Conservation (phyloP, 2,797 vertebrate species). For the Argentina silus region DNA sequence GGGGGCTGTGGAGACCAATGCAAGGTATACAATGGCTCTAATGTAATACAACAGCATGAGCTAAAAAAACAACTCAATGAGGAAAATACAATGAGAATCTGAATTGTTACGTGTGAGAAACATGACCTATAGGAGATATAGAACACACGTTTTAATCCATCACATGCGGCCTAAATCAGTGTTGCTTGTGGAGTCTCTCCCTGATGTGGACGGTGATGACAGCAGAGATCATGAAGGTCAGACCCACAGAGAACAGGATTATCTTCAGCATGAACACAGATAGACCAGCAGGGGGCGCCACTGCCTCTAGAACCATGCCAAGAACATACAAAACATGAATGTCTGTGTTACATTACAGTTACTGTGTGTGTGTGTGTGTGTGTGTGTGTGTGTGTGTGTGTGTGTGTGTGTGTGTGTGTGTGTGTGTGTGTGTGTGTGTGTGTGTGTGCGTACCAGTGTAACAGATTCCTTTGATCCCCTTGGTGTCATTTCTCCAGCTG, state of each 20-base stretch:
- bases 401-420: background rate
- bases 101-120: too few species aligned
- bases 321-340: too few species aligned
- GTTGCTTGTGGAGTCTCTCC: background rate
- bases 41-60: too few species aligned
- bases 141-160: background rate
- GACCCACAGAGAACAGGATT: slow-evolving; percentile 3
- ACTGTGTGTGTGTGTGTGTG: slow-evolving; percentile 2
- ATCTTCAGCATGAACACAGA: slow-evolving; percentile 19
- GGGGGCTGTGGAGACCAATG: too few species aligned
- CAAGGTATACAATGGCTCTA: too few species aligned
- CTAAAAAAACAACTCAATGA: too few species aligned
- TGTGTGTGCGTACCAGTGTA: background rate
- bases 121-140: background rate
- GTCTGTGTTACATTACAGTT: too few species aligned
- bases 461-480: background rate
- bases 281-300: slow-evolving; percentile 8
- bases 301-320: background rate
- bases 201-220: slow-evolving; percentile 26
- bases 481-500: slow-evolving; percentile 5
- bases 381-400: background rate
- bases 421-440: too few species aligned
- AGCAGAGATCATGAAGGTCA: slow-evolving; percentile 25
- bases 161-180: too few species aligned
- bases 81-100: too few species aligned